phyloP scores from a whole-genome alignment of 2,797 vertebrate genomes.

The Avahi laniger region DNA sequence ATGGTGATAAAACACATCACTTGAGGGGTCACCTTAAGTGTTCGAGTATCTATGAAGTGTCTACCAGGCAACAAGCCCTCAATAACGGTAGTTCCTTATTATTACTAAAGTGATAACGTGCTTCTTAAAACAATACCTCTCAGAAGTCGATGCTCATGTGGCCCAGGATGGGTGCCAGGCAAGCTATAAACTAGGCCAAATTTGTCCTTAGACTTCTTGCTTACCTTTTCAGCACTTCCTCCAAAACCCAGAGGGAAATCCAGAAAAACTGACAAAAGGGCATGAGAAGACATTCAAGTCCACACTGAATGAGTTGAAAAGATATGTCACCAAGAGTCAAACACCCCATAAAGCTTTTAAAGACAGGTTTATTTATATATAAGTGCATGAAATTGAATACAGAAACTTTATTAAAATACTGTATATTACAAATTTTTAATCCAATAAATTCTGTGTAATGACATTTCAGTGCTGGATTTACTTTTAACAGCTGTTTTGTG shows the following conservation, averaged over 20 bases:
- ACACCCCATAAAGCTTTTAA: slow-evolving; percentile 46
- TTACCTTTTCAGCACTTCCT: not conserved
- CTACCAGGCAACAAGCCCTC: not conserved
- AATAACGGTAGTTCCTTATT: not conserved
- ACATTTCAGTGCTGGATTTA: slow-evolving; percentile 70
- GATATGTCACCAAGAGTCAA: not conserved
- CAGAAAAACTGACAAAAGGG: not conserved
- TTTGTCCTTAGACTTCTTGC: not conserved
- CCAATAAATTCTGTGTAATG: slow-evolving; percentile 70
- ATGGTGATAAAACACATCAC: not conserved
- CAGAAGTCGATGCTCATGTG: not conserved
- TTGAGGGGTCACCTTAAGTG: not conserved
- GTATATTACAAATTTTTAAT: slow-evolving; percentile 74
- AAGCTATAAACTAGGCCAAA: not conserved
- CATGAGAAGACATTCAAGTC: not conserved
- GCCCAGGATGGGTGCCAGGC: no score
- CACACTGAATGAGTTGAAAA: not conserved
- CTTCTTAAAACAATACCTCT: not conserved
- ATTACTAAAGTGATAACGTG: not conserved
- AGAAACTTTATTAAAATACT: slow-evolving; percentile 78
- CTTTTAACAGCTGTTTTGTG: slow-evolving; percentile 62
- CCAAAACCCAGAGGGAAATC: not conserved
- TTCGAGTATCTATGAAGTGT: not conserved
- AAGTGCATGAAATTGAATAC: slow-evolving; percentile 78
- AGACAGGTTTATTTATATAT: slow-evolving; percentile 73